Base-by-base conservation (phyloP, 1,140 invertebrate genomes). In the Heliconius congener region DNA sequence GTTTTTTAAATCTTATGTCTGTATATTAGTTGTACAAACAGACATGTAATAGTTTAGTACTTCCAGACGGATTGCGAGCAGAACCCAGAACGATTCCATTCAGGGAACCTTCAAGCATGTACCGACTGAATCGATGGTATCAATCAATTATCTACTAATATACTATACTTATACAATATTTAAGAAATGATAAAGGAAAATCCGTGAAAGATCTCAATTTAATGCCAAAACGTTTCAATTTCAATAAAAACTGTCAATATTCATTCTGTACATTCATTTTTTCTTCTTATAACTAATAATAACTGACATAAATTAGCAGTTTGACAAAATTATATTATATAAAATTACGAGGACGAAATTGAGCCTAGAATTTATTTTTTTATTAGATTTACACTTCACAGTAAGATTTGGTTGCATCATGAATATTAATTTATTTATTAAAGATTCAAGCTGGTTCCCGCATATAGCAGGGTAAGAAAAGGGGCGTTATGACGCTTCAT, bases 261-360 rank as follows among this genome's bases (percentile, higher is more conserved):
- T 66, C 23, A 66, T 66, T 13, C 3, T 16, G 60, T 3, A 11
- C 60, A 27, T 30, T 30, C 60, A 66, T 66, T 66, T 66, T 30
- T n/a, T 5, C 60, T 11, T 30, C 60, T 66, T 66, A 66, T 30
- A 46, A 1, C 27, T 66, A 66, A 66, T 66, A 66, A 66, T 66
- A 66, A 66, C 23, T 66, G 60, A 66, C 60, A 16, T 66, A 30
- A 66, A 66, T 66, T 66, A 66, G 60, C 60, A 66, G 60, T 66
- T 66, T 66, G 60, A 66, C 27, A 30, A 66, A 66, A 66, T 66
- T 30, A 66, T 27, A 66, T 30, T 66, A 66, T 30, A 66, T 30
- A 66, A 27, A 27, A 66, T 30, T 66, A 66, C 23, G 23, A 66
- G 27, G 27, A 66, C 23, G 60, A 66, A 66, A 66, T 66, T 30